Evolutionary conservation across 1,140 invertebrate genomes (phyloP).

Genomic region (Wasmannia auropunctata): DNA sequence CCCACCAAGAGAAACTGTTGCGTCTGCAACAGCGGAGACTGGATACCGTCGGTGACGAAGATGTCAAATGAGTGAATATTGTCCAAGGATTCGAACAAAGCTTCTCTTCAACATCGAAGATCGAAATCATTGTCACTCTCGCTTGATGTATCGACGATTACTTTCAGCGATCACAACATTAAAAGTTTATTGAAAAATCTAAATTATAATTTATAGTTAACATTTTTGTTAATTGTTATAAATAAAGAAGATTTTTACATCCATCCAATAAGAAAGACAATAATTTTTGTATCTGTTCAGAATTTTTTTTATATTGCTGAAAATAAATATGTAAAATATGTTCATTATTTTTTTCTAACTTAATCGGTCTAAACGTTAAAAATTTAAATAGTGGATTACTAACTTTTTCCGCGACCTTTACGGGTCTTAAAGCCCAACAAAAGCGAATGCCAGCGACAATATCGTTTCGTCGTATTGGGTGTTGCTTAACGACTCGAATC

Average conservation of each 20-base stretch:
- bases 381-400: neutral
- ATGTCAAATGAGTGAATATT: conserved; percentile 24
- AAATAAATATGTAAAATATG: neutral
- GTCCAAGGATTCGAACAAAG: conserved; percentile 14
- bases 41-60: conserved; percentile 67
- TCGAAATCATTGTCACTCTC: neutral
- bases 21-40: conserved; percentile 73
- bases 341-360: neutral
- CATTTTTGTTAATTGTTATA: neutral
- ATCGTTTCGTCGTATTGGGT: conserved; percentile 20
- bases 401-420: conserved; percentile 2
- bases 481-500: conserved; percentile 47
- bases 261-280: neutral
- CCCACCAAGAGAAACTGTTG: conserved; percentile 73
- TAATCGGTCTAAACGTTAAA: neutral
- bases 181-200: neutral
- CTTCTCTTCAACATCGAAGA: neutral
- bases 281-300: neutral
- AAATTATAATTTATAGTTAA: too few species aligned
- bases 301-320: neutral
- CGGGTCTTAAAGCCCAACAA: neutral
- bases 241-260: neutral
- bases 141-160: neutral
- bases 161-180: neutral
- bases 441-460: conserved; percentile 28